Evolutionary conservation across 2,113 vertebrate genomes (phyloP).

Genomic region (Protobothrops flavoviridis): DNA sequence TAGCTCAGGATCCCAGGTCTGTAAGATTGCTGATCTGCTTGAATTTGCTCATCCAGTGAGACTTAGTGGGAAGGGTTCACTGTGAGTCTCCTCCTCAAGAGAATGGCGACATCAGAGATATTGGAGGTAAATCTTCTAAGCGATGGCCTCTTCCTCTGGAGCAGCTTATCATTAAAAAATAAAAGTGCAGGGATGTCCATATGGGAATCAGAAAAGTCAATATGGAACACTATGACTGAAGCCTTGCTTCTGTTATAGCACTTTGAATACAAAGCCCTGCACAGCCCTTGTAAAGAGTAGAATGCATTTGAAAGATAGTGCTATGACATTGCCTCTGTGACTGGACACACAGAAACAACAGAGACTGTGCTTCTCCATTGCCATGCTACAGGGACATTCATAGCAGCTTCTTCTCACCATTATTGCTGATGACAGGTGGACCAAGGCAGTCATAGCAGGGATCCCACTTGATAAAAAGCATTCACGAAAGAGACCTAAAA

Average conservation of each 20-base stretch:
- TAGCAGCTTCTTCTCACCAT: too few relatives aligned
- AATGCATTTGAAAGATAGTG: too few relatives aligned
- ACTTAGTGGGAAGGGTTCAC: not conserved
- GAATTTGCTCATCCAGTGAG: not conserved
- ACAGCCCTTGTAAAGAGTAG: not conserved
- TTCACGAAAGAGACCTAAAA: too few relatives aligned
- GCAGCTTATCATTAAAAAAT: not conserved
- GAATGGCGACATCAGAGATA: not conserved
- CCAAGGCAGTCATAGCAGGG: too few relatives aligned
- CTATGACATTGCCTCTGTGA: not conserved
- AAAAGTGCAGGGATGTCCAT: not conserved
- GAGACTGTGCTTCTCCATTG: too few relatives aligned
- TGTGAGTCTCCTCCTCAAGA: not conserved
- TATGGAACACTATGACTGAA: not conserved
- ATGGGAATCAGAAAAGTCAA: not conserved
- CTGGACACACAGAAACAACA: too few relatives aligned
- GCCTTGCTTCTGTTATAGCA: not conserved
- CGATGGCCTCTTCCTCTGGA: not conserved
- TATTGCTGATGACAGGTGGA: too few relatives aligned
- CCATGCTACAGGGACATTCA: too few relatives aligned
- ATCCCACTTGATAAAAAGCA: too few relatives aligned
- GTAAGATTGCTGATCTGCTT: not conserved
- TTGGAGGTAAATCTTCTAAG: not conserved
- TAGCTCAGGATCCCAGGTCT: not conserved
- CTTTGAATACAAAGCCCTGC: not conserved